These are phyloP conservation scores for Heliocidaris tuberculata DNA, from an alignment of 35 echinoderm and acorn worm species.

Conservation along the genomic window DNA sequence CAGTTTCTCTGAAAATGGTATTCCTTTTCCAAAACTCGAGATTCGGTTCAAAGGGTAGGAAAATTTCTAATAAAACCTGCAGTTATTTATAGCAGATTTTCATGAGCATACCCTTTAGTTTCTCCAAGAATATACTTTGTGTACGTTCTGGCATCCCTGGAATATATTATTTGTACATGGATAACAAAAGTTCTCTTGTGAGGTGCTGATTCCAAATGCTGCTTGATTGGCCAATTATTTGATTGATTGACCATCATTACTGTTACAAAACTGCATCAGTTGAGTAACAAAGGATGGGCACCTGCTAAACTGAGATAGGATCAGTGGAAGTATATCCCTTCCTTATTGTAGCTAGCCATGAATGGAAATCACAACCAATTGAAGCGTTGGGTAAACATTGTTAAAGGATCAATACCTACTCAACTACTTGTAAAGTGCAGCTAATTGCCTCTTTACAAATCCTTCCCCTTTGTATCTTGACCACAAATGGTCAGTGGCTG, in stretches of 20 bases:
- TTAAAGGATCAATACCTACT: neutral
- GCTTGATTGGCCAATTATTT: neutral
- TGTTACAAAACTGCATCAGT: neutral
- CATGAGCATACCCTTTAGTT: no score
- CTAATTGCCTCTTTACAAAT: neutral
- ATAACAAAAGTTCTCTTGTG: neutral
- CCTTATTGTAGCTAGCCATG: neutral
- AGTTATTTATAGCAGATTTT: no score
- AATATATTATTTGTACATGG: neutral
- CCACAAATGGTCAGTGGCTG: neutral
- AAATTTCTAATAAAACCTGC: no score
- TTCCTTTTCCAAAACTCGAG: no score
- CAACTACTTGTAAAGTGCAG: neutral
- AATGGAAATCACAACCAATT: neutral
- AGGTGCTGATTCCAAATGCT: neutral
- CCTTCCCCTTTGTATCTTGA: no score
- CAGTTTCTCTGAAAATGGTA: no score
- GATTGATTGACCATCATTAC: neutral
- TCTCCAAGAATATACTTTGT: no score
- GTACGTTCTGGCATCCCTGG: neutral
- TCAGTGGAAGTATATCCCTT: neutral
- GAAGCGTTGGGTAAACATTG: neutral
- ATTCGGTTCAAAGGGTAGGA: no score
- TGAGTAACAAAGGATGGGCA: no score
- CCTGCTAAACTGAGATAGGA: neutral